phyloP scores from a whole-genome alignment of 2,888 invertebrate genomes.

The Platerodrilus igneus region DNA sequence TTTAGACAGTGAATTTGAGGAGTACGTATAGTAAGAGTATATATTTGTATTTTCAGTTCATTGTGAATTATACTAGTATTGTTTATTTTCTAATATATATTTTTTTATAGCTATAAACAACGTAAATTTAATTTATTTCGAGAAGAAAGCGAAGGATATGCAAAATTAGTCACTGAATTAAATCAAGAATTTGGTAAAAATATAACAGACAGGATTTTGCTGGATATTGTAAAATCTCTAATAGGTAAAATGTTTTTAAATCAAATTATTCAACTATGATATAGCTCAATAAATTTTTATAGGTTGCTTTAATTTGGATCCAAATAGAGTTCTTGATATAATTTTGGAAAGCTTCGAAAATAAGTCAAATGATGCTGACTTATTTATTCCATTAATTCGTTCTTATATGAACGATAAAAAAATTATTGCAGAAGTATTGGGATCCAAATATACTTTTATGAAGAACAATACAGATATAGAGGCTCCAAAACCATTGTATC shows the following conservation, averaged over 20 bases:
- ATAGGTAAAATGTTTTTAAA: constrained; percentile 63
- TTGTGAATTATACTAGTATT: neutral
- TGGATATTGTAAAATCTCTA: constrained; percentile 88
- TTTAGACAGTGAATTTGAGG: constrained; percentile 30
- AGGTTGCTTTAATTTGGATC: constrained; percentile 99
- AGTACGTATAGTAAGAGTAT: constrained; percentile 18
- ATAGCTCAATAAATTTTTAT: constrained; percentile 40
- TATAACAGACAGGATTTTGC: constrained; percentile 61
- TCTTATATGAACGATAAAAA: constrained; percentile 84
- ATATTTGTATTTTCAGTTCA: constrained; percentile 1
- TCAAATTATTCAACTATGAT: constrained; percentile 3
- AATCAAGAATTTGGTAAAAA: constrained; percentile 73
- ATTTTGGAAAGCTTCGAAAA: constrained; percentile 95
- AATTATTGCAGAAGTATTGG: constrained; percentile 90
- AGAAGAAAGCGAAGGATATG: constrained; percentile 98
- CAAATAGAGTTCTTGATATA: constrained; percentile 93
- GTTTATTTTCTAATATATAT: constrained; percentile 2
- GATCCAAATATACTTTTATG: constrained; percentile 78
- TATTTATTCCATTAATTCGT: constrained; percentile 82
- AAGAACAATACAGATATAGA: constrained; percentile 61
- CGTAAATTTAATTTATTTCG: constrained; percentile 97
- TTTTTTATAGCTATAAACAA: constrained; percentile 87
- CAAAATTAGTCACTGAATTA: constrained; percentile 90
- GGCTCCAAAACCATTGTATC: constrained; percentile 81
- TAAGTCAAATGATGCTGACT: constrained; percentile 67